A percentile compares a stretch with the other conserved stretches of the same genome.
These are phyloP conservation scores for Eretmochelys imbricata DNA, from an alignment of 2,113 vertebrate species.

Conservation along the genomic window DNA sequence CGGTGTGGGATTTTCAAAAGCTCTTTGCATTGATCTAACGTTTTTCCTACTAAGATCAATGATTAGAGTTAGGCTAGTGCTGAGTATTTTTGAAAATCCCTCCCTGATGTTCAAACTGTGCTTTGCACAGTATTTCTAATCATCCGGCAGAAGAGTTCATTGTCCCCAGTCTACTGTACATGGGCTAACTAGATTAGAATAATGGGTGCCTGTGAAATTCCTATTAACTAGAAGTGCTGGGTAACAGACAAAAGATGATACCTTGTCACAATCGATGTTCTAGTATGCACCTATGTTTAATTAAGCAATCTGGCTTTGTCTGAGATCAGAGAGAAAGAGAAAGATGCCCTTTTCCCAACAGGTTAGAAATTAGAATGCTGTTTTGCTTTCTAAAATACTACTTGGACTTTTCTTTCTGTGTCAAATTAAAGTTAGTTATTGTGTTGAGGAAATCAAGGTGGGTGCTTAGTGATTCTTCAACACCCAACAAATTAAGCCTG, in stretches of 20 bases:
- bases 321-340: background rate
- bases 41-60: background rate
- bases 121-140: background rate
- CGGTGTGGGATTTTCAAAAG: background rate
- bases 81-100: background rate
- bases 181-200: background rate
- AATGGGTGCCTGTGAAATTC: background rate
- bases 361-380: background rate
- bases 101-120: background rate
- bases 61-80: background rate
- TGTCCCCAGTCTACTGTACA: background rate
- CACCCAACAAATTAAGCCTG: background rate
- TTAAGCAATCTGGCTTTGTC: background rate
- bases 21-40: background rate
- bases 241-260: background rate
- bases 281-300: background rate
- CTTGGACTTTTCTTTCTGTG: background rate
- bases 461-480: background rate
- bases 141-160: background rate
- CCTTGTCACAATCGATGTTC: background rate
- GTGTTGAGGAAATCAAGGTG: background rate
- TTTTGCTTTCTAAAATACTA: background rate
- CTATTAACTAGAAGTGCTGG: background rate
- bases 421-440: background rate
- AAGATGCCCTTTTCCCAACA: background rate